Evolutionary conservation across 2,797 vertebrate genomes (phyloP), one percentile per base, ranked within the genome.

Genomic region (Alcedo atthis): DNA sequence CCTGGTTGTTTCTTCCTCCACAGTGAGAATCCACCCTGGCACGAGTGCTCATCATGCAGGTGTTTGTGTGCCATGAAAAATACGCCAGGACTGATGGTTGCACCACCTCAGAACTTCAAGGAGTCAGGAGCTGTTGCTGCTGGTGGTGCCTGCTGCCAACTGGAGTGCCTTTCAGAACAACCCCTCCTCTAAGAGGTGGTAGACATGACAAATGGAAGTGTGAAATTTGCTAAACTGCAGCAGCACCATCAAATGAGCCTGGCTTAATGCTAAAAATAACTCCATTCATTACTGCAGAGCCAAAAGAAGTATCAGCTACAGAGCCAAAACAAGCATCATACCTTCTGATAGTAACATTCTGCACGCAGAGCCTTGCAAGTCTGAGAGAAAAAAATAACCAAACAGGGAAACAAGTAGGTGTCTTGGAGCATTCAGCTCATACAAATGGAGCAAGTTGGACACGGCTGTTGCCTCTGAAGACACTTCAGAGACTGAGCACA

Each of bases 211-310:
- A 96, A 91, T 9, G 71, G 82, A 92, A 91, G 83, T 51, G 92
- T 81, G 92, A 92, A 92, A 94, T 95, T 93, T 82, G 83, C 61
- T 94, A 81, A 92, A 86, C 68, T 87, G 86, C 35, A 91, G 93
- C 63, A 85, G 69, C 43, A 85, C 76, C 90, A 69, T 92, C 93
- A 89, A 82, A 92, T 91, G 92, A 87, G 46, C 58, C 51, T 55
- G 69, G 30, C 43, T 74, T 73, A 64, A 87, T 77, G 68, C 66
- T 93, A 93, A 96, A 95, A 95, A 89, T 92, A 96, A 87, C 80
- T 78, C 83, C 46, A 68, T 80, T 95, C 66, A 49, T 91, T 92
- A 92, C 43, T 42, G 62, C 42, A 68, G 70, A 89, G 74, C 54
- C 78, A 62, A 94, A 91, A 71, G 26, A 84, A 90, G 73, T 55